These are phyloP conservation scores for Xenentodon cancila DNA, from an alignment of 2,797 vertebrate genomes.

Conservation along the genomic window DNA sequence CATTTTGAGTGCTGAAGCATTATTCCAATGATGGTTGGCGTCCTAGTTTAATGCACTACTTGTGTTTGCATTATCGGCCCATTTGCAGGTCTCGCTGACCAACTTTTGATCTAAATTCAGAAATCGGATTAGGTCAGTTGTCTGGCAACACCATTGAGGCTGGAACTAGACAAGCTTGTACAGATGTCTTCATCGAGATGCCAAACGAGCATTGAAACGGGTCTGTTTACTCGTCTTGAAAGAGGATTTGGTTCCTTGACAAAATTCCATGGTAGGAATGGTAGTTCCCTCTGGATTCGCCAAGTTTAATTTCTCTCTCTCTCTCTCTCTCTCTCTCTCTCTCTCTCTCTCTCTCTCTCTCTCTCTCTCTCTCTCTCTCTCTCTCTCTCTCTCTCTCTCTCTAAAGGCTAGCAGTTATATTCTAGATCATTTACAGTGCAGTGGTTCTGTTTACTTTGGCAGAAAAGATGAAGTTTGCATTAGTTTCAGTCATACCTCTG, in stretches of 20 bases:
- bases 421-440: neutral
- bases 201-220: neutral
- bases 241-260: constrained; percentile 26
- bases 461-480: neutral
- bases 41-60: constrained; percentile 49
- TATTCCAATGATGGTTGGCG: constrained; percentile 31
- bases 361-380: too few relatives aligned
- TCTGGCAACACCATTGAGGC: constrained; percentile 24
- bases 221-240: constrained; percentile 1
- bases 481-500: neutral
- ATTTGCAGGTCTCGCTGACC: constrained; percentile 36
- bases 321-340: too few relatives aligned
- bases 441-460: neutral
- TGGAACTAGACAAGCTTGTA: constrained; percentile 20
- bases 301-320: constrained; percentile 40
- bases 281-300: neutral
- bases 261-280: constrained; percentile 17
- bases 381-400: too few relatives aligned
- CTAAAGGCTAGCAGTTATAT: too few relatives aligned
- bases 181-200: neutral
- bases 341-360: too few relatives aligned
- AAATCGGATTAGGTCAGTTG: constrained; percentile 53
- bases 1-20: neutral
- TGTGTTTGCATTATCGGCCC: constrained; percentile 46
- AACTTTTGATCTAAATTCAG: constrained; percentile 51